Evolutionary conservation across 1,140 invertebrate genomes (phyloP), one percentile per base, ranked within the genome.

Genomic region (Leptinotarsa texana): DNA sequence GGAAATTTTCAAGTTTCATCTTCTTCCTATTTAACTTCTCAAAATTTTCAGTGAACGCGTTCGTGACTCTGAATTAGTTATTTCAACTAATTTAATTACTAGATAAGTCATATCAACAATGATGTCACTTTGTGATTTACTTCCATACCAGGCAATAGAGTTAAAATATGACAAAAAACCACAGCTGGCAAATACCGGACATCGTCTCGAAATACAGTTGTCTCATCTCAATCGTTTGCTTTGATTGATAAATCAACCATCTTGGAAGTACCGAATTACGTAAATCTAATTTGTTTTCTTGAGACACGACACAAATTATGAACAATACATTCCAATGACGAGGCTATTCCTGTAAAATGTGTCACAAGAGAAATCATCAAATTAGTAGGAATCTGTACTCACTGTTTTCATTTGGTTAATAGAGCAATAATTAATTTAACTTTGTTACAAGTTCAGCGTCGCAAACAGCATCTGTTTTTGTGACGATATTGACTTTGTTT

Each of bases 351-450:
- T 22, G 27, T 22, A 21, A 66, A 24, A 66, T 66, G 63, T 33
- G 63, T 66, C 63, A 66, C 63, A 15, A 24, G 17, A n/a, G 27
- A 66, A 24, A 33, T 66, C 63, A 66, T 66, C 63, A 66, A 66
- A 66, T 66, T 66, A 66, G 27, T 66, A 15, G 24, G 63, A 66
- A 66, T 66, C 63, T 15, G 63, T 66, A 66, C 63, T 66, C 22
- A 15, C 8, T 66, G 63, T 66, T 17, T 57, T 18, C 51, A 57
- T 57, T 66, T 66, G 61, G 24, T 66, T 66, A 17, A 66, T 21
- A 66, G 15, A 22, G 63, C 22, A 66, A 18, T 66, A 66, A 66
- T 66, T 66, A 66, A 66, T 66, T 66, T 24, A 66, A 66, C 63
- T 21, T 66, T 66, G 63, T 66, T 66, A 66, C 24, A 66, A 66